These are phyloP conservation scores for Lochmaea capreae DNA, from an alignment of 2,888 invertebrate genomes.

Conservation along the genomic window DNA sequence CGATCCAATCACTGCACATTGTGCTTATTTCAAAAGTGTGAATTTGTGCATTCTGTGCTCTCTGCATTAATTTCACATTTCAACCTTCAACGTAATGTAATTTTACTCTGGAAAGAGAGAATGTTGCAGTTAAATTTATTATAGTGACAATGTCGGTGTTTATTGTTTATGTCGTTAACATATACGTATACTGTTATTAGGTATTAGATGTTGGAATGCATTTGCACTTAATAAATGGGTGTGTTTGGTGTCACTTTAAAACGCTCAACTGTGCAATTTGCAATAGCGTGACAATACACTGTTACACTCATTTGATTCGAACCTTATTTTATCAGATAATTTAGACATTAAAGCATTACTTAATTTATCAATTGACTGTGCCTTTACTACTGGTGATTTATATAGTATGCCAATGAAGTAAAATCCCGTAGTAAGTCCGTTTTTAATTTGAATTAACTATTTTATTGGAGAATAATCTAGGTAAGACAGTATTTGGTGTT, in stretches of 20 bases:
- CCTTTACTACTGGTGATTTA: too few species aligned
- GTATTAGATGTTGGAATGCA: constrained; percentile 17
- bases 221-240: constrained; percentile 11
- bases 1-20: neutral
- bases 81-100: constrained; percentile 15
- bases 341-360: too few species aligned
- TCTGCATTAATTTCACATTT: constrained; percentile 14
- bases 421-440: too few species aligned
- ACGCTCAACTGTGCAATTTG: neutral
- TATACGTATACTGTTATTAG: constrained; percentile 10
- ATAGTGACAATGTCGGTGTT: constrained; percentile 28
- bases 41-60: constrained; percentile 12
- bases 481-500: too few species aligned
- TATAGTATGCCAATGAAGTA: too few species aligned
- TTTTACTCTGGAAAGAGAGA: constrained; percentile 22
- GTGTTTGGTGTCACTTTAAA: neutral
- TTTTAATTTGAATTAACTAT: too few species aligned
- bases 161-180: constrained; percentile 17
- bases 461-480: too few species aligned
- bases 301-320: neutral
- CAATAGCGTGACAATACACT: neutral
- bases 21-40: neutral
- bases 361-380: too few species aligned
- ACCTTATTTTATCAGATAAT: too few species aligned
- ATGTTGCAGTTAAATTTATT: constrained; percentile 24